A percentile compares a stretch with the other conserved stretches of the same genome.
Conservation (phyloP, 2,888 invertebrate species). For the Oligia fasciuncula region DNA sequence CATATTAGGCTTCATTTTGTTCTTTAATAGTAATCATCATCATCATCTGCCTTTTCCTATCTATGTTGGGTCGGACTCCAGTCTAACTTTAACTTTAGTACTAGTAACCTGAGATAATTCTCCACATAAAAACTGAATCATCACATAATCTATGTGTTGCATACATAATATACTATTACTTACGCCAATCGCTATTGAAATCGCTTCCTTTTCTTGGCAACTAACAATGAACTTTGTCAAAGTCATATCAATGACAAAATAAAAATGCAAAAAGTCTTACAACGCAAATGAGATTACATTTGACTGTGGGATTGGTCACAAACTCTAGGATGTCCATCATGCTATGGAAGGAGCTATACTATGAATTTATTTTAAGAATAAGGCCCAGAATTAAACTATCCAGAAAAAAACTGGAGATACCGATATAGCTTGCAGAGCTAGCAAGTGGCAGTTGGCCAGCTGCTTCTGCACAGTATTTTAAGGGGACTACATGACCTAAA, state of each 20-base stretch:
- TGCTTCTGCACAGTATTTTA: background rate
- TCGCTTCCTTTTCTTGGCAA: conserved; percentile 52
- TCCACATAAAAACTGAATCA: background rate
- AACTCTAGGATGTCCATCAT: background rate
- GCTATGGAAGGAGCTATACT: background rate
- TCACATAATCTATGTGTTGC: background rate
- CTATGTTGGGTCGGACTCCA: background rate
- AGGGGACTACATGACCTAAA: too few relatives aligned
- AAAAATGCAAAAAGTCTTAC: background rate
- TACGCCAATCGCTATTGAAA: conserved; percentile 28
- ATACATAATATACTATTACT: background rate
- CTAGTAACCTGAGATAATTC: background rate
- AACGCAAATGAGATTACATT: background rate
- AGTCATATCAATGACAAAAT: conserved; percentile 44
- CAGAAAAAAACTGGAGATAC: background rate
- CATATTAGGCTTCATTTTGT: background rate
- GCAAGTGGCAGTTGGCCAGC: background rate
- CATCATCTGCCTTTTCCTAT: background rate
- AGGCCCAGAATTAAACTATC: background rate
- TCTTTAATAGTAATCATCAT: background rate
- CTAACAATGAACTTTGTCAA: conserved; percentile 52
- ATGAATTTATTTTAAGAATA: background rate
- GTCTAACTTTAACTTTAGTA: background rate
- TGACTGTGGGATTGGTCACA: background rate
- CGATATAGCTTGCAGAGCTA: background rate